Evolutionary conservation across 2,797 vertebrate species (phyloP), one percentile per base, ranked within the genome.

Genomic region (Enteromius radiatus): DNA sequence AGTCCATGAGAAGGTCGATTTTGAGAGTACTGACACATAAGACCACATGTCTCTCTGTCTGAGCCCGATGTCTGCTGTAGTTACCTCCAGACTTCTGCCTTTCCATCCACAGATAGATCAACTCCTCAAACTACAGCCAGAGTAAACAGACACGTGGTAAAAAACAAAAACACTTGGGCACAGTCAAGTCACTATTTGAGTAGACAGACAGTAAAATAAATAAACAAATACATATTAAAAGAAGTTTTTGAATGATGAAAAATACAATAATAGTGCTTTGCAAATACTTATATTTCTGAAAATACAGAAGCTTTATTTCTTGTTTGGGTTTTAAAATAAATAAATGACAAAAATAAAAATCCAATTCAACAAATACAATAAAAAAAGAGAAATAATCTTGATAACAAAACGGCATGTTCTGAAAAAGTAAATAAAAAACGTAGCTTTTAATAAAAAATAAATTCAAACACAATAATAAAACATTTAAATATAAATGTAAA

Each of bases 91-190:
- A 89, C 88, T 96, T 96, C 92, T 96, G 95, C 59, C 94, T 92
- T 90, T 96, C 95, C 95, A 96, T 96, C 95, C 95, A 96, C 85
- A 96, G 90, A 88, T 94, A 96, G 0, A 94, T 95, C n/a, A 96
- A 88, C 70, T 96, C 95, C 86, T 96, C 95, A 89, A 96, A 96
- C 95, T 96, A 87, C 85, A 70, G 1, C 17, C 28, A 19, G 41
- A 43, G 74, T 12, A 19, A 47, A 68, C 19, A 59, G 21, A 11
- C 6, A 15, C 31, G 33, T 36, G 21, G 38, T 70, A 28, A 45
- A 6, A 67, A 21, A 3, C 0, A n/a, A 38, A 36, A 41, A 54
- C 28, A 36, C 28, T 23, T 33, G 3, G 1, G 17, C 45, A 61
- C 6, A 17, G 17, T 49, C n/a, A 49, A 2, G 7, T 31, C 14